Conservation (phyloP, 2,113 vertebrate genomes). For the Rhinoptilus africanus region DNA sequence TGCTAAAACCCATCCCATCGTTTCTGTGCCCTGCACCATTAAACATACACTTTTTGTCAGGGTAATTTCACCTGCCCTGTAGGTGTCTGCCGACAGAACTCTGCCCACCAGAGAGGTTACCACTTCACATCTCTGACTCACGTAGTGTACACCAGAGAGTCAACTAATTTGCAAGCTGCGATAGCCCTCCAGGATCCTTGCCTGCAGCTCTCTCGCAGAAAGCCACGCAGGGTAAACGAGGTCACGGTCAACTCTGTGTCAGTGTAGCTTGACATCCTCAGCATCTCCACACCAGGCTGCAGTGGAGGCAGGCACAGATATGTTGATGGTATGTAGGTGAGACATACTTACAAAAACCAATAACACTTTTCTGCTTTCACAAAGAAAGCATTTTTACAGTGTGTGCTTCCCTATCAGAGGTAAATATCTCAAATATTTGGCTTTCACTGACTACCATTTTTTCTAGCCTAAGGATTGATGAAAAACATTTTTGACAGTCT, state of each 20-base stretch:
- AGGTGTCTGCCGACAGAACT: background rate
- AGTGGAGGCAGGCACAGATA: background rate
- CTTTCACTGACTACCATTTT: background rate
- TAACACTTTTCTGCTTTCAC: background rate
- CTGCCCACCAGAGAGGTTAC: background rate
- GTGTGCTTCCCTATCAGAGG: background rate
- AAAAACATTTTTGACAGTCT: background rate
- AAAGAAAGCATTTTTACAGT: background rate
- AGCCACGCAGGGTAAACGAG: background rate
- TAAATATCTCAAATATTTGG: background rate
- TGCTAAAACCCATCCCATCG: background rate
- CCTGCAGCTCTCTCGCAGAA: background rate
- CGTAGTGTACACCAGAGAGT: background rate
- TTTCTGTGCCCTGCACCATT: background rate
- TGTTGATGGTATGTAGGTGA: background rate
- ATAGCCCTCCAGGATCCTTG: background rate
- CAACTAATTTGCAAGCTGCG: background rate
- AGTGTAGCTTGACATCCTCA: background rate
- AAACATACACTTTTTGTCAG: background rate
- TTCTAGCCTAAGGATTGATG: background rate
- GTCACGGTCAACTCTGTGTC: background rate
- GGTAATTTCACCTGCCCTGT: background rate
- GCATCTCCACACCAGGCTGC: background rate
- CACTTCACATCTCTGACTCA: background rate
- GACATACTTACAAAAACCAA: background rate